These are phyloP conservation scores for Acanthosepion pharaonis DNA, from an alignment of 2,888 invertebrate species.

Conservation along the genomic window DNA sequence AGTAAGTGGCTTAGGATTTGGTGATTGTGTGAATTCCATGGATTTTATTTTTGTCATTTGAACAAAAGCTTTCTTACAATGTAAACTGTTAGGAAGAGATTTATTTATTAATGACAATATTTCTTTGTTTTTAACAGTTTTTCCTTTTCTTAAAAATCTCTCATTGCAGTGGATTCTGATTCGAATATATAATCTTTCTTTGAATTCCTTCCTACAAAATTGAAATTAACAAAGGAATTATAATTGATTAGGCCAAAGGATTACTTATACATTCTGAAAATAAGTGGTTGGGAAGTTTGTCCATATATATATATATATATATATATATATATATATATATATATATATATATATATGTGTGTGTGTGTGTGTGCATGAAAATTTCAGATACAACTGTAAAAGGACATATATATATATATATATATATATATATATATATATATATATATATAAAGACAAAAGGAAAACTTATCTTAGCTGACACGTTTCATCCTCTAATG, in stretches of 20 bases:
- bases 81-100: background rate
- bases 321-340: no score
- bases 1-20: background rate
- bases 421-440: no score
- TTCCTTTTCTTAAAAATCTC: no score
- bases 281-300: background rate
- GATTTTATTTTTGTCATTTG: background rate
- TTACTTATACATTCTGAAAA: background rate
- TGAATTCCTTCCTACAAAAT: background rate
- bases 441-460: no score
- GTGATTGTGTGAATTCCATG: background rate
- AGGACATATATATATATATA: no score
- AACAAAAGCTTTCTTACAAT: background rate
- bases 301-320: no score
- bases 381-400: no score
- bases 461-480: no score
- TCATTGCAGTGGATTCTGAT: background rate
- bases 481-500: no score
- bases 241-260: background rate
- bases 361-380: no score
- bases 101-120: background rate
- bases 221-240: background rate
- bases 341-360: no score
- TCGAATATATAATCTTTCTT: background rate
- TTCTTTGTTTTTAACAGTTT: background rate